Percentiles rank a stretch among this genome's conserved stretches.
Conservation (phyloP, 2,113 vertebrate genomes). For the Urocolius indicus region DNA sequence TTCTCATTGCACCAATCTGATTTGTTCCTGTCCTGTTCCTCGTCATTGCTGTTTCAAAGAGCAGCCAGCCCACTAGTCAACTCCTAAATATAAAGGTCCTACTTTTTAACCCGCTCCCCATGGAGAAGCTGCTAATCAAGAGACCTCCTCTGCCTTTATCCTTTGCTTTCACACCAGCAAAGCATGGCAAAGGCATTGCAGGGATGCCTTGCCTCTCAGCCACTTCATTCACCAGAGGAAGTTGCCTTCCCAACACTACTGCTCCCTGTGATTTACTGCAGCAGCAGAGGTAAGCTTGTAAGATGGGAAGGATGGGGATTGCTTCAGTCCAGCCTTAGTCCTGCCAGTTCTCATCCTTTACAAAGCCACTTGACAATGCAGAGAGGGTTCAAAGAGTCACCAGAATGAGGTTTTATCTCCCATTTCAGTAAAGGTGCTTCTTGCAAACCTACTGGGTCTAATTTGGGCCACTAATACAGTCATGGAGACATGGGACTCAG, state of each 20-base stretch:
- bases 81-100: neutral
- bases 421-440: neutral
- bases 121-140: neutral
- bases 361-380: neutral
- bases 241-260: neutral
- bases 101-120: neutral
- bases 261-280: neutral
- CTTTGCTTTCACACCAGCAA: neutral
- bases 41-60: neutral
- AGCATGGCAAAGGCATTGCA: neutral
- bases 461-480: neutral
- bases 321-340: neutral
- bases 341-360: neutral
- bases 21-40: neutral
- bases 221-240: neutral
- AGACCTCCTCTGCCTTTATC: neutral
- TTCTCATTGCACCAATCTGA: neutral
- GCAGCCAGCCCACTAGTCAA: fast-evolving
- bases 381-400: neutral
- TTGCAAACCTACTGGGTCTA: neutral
- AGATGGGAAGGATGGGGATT: neutral
- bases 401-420: neutral
- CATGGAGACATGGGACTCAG: neutral
- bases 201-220: neutral
- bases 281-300: neutral